Evolutionary conservation across 2,888 invertebrate genomes (phyloP).

Genomic region (Gryllus longicercus): DNA sequence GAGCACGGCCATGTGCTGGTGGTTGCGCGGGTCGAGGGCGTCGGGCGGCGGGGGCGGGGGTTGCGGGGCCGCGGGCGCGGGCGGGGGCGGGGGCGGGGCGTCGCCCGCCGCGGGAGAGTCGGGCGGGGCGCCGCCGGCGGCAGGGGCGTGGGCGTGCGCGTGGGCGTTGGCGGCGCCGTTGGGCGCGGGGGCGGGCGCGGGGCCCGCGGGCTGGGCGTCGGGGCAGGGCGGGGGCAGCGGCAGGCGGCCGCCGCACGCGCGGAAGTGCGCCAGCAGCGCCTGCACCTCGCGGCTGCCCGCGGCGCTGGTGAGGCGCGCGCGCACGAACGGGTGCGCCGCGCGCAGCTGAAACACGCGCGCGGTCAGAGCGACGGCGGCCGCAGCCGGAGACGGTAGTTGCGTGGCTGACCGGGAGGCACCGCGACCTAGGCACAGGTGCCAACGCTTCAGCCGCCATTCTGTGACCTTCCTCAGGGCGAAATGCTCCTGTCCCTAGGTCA

Average conservation of each 20-base stretch:
- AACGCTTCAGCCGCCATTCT: no score
- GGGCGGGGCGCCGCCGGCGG: not conserved
- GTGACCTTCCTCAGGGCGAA: no score
- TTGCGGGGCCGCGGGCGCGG: not conserved
- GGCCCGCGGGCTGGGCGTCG: not conserved
- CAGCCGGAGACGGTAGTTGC: not conserved
- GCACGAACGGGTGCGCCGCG: constrained; percentile 70
- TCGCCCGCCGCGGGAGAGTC: not conserved
- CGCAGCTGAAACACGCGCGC: constrained; percentile 45
- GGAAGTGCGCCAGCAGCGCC: constrained; percentile 74
- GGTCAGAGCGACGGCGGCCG: not conserved
- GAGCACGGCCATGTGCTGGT: constrained; percentile 82
- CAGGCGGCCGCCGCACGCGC: constrained; percentile 74
- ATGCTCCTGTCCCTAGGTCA: no score
- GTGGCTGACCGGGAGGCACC: no score
- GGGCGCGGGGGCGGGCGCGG: not conserved
- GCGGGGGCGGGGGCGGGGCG: not conserved
- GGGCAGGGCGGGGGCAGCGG: not conserved
- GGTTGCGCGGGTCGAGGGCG: constrained; percentile 74
- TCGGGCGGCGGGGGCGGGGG: constrained; percentile 49
- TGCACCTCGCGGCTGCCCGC: constrained; percentile 65
- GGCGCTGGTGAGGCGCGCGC: constrained; percentile 63
- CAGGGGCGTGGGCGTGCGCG: not conserved
- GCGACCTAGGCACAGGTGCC: no score
- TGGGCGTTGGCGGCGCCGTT: not conserved